phyloP scores from a whole-genome alignment of 2,797 vertebrate species.

The Chelon auratus region DNA sequence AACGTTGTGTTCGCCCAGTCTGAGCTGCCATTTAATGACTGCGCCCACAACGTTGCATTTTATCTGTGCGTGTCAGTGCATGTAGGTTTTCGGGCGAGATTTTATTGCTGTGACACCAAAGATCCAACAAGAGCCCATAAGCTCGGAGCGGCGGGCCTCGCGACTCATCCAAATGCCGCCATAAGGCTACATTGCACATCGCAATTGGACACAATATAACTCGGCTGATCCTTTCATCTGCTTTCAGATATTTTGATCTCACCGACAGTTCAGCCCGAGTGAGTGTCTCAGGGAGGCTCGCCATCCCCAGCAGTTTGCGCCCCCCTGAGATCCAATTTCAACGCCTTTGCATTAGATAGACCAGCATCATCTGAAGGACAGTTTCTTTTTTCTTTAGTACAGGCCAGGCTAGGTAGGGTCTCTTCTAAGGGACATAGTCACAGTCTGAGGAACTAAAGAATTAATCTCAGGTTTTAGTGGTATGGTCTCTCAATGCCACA shows the following conservation, averaged over 20 bases:
- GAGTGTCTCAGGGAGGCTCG: constrained; percentile 32
- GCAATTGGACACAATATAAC: constrained; percentile 18
- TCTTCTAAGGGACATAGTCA: constrained; percentile 4
- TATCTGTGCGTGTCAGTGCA: not conserved
- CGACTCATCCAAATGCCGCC: constrained; percentile 47
- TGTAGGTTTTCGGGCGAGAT: constrained; percentile 31
- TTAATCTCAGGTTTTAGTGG: constrained; percentile 3
- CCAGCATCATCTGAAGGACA: constrained; percentile 25
- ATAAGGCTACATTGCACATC: constrained; percentile 16
- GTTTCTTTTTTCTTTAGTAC: not conserved
- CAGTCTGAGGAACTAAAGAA: constrained; percentile 11
- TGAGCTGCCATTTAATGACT: constrained; percentile 31
- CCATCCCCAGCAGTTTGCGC: constrained; percentile 20
- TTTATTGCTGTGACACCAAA: constrained; percentile 28
- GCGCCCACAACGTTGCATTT: not conserved
- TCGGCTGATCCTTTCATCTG: constrained; percentile 63
- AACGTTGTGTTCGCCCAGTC: not conserved
- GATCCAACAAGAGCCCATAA: constrained; percentile 55
- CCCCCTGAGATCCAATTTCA: constrained; percentile 41
- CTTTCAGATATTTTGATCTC: constrained; percentile 60
- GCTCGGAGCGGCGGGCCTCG: constrained; percentile 28
- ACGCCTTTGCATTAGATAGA: constrained; percentile 29
- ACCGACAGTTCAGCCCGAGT: constrained; percentile 50
- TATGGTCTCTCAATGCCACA: constrained; percentile 13
- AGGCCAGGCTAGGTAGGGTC: constrained; percentile 13